A percentile compares a stretch with the other conserved stretches of the same genome.
phyloP scores from a whole-genome alignment of 2,113 vertebrate species.

The Nanger granti region DNA sequence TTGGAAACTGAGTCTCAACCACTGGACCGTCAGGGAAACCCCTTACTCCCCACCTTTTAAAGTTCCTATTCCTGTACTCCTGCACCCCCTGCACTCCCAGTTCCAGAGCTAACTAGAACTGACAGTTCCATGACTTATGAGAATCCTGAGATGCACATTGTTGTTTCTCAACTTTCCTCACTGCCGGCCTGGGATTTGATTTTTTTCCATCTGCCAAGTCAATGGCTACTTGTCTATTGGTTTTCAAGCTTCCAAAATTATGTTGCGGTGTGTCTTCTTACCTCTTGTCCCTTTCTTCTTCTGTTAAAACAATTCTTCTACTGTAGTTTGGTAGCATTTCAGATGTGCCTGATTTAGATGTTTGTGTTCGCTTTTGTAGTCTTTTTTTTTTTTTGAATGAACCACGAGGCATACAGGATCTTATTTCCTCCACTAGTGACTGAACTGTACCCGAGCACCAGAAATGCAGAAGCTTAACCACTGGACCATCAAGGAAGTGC shows the following conservation, averaged over 20 bases:
- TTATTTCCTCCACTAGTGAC: background rate
- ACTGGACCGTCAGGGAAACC: background rate
- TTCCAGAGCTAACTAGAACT: background rate
- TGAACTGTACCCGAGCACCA: background rate
- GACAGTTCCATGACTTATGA: background rate
- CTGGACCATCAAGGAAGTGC: background rate
- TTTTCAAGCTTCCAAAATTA: background rate
- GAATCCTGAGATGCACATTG: background rate
- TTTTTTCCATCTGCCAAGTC: background rate
- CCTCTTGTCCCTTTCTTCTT: background rate
- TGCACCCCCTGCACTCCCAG: background rate
- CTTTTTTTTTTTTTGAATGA: background rate
- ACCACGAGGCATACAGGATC: background rate
- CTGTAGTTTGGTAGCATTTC: background rate
- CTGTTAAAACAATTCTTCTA: background rate
- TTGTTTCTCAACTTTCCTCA: background rate
- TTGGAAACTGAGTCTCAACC: background rate
- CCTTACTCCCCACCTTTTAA: background rate
- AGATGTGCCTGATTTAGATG: background rate
- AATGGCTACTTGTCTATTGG: background rate
- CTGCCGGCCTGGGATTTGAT: background rate
- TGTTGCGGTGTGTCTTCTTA: background rate
- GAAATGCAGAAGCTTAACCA: background rate
- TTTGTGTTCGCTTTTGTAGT: background rate
- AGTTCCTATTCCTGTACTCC: background rate